Conservation (phyloP, 1,140 invertebrate genomes). For the Drosophila teissieri region DNA sequence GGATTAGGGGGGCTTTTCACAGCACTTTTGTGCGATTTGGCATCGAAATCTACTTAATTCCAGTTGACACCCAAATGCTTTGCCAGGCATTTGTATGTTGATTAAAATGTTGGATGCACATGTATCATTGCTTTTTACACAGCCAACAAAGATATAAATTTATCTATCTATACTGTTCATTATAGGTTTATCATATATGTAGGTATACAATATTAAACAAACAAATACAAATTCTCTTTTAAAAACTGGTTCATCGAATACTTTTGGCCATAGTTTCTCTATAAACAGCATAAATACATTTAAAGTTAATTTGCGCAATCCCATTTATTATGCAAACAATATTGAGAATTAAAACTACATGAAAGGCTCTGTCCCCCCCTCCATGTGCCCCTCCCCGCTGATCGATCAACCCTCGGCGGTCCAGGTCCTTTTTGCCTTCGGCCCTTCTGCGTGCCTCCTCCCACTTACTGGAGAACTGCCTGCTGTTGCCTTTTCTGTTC, state of each 20-base stretch:
- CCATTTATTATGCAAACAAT: background rate
- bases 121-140: too few relatives aligned
- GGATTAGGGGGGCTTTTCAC: background rate
- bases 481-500: slow-evolving; percentile 71
- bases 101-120: too few relatives aligned
- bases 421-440: slow-evolving; percentile 19
- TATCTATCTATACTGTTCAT: too few relatives aligned
- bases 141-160: too few relatives aligned
- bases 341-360: slow-evolving; percentile 6
- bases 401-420: slow-evolving; percentile 17
- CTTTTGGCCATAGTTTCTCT: too few relatives aligned
- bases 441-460: slow-evolving; percentile 19
- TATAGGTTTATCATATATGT: too few relatives aligned
- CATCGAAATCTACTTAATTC: background rate
- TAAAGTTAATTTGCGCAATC: background rate
- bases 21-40: background rate
- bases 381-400: background rate
- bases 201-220: too few relatives aligned
- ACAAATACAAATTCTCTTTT: too few relatives aligned
- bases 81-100: background rate
- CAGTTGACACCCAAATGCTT: background rate
- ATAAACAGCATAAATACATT: background rate
- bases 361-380: background rate
- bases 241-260: too few relatives aligned
- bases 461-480: slow-evolving; percentile 45